These are phyloP conservation scores for Sardinella longiceps DNA, from an alignment of 2,797 vertebrate species.

Conservation along the genomic window DNA sequence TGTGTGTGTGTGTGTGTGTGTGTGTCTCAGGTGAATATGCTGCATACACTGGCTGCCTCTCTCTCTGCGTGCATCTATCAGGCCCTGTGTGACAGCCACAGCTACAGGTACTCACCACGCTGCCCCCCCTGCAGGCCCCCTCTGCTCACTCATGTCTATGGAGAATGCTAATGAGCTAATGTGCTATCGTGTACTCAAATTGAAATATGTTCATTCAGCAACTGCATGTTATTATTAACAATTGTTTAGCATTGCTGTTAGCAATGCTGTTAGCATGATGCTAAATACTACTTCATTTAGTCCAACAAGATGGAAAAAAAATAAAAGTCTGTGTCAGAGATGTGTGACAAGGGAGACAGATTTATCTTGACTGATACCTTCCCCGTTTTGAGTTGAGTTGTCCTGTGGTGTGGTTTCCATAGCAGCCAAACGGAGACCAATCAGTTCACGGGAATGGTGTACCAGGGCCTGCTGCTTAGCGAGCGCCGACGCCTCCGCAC, in stretches of 20 bases:
- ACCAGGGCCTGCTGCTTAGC: constrained; percentile 94
- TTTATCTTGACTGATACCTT: not conserved
- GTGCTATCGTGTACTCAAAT: not conserved
- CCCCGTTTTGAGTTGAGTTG: not conserved
- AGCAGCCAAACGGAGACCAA: constrained; percentile 91
- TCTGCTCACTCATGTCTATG: not conserved
- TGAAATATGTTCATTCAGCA: not conserved
- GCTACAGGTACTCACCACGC: constrained; percentile 87
- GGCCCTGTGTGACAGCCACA: constrained; percentile 97
- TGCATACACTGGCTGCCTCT: constrained; percentile 95
- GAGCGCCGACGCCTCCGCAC: constrained; percentile 92
- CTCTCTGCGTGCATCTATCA: constrained; percentile 98
- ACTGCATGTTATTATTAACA: not conserved
- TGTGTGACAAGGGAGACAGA: not conserved
- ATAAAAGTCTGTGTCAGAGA: not conserved
- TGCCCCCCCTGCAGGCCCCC: not conserved
- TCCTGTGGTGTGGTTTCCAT: constrained; percentile 27
- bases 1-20: constrained; percentile 28
- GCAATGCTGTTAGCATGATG: not conserved
- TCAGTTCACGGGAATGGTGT: constrained; percentile 97
- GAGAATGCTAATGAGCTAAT: too few relatives aligned
- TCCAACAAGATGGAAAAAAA: not conserved
- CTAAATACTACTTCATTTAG: not conserved
- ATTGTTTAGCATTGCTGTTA: not conserved
- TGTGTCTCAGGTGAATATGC: constrained; percentile 82